phyloP scores from a whole-genome alignment of 1,140 invertebrate genomes.

The Drosophila novamexicana region DNA sequence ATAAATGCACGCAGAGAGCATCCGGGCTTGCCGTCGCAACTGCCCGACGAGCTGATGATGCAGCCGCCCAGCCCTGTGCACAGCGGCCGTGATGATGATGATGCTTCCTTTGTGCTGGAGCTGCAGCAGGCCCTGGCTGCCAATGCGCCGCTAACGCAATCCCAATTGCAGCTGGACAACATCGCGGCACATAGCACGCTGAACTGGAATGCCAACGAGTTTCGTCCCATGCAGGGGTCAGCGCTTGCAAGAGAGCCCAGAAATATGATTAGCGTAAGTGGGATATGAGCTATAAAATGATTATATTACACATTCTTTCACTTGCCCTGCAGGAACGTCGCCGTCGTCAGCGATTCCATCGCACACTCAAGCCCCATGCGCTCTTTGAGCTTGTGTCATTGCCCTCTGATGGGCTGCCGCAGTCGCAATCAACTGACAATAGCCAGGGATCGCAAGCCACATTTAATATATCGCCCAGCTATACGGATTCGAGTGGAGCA shows the following conservation, averaged over 20 bases:
- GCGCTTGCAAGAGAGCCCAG: background rate
- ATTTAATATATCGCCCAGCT: background rate
- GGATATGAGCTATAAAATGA: background rate
- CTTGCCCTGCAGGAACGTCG: constrained; percentile 17
- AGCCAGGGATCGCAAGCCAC: background rate
- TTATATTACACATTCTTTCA: background rate
- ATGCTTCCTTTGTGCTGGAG: constrained; percentile 1
- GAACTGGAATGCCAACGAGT: constrained; percentile 36
- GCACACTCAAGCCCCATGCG: constrained; percentile 25
- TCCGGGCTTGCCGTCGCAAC: background rate
- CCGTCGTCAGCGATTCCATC: constrained; percentile 26
- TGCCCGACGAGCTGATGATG: background rate
- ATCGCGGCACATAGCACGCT: constrained; percentile 25
- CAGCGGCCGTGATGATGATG: background rate
- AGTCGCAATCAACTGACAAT: background rate
- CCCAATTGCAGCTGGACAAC: background rate
- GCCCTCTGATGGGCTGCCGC: background rate
- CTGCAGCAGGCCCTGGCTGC: background rate
- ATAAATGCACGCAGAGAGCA: background rate
- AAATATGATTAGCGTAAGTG: constrained; percentile 26
- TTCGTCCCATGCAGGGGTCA: background rate
- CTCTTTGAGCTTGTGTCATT: constrained; percentile 26
- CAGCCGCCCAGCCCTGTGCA: background rate
- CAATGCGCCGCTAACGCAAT: background rate
- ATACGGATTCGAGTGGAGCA: background rate